Base-by-base conservation (phyloP, 2,113 vertebrate species). In the Silurus asotus region DNA sequence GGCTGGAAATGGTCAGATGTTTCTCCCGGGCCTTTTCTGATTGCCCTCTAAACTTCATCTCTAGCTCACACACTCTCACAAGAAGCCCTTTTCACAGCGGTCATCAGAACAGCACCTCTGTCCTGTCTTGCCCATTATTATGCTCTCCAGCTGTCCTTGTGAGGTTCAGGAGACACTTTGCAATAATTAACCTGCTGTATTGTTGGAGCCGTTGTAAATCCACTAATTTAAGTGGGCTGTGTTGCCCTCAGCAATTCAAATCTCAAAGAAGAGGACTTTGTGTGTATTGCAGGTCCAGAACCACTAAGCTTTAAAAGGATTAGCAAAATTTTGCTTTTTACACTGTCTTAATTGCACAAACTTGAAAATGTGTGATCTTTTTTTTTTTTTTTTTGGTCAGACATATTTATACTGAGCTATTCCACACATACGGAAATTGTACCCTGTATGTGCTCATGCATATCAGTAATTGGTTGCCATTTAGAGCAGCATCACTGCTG, bases 61-160 rank as follows among this genome's bases (percentile, higher is more conserved):
- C 19, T 48, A 82, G 56, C 19, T n/a, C 70, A 64, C 58, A 53
- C 65, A 76, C 67, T 74, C 25, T n/a, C 56, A 23, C 48, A 75
- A 48, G 10, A 49, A 81, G 17, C 37, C 61, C 15, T 48, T 81
- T 61, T 62, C 59, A 55, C 14, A 67, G 61, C 58, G n/a, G 53
- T 81, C 82, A 82, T 81, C 67, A 82, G 37, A 58, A 82, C 45
- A 67, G 49, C 70, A 77, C 86, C 80, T 48, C 19, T 45, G 61
- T 72, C 79, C 80, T 85, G 61, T 76, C 82, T 81, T 20, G 14
- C 7, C 70, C 70, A 51, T 88, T 87, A 89, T 89, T 89, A 82
- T 5, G 23, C 81, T 64, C 88, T 88, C 79, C 51, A 79, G 67
- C 62, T 86, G 82, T 81, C 74, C 75, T 84, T 37, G 75, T 64